Base-by-base conservation (phyloP, 1,140 invertebrate genomes). In the Drosophila ficusphila region DNA sequence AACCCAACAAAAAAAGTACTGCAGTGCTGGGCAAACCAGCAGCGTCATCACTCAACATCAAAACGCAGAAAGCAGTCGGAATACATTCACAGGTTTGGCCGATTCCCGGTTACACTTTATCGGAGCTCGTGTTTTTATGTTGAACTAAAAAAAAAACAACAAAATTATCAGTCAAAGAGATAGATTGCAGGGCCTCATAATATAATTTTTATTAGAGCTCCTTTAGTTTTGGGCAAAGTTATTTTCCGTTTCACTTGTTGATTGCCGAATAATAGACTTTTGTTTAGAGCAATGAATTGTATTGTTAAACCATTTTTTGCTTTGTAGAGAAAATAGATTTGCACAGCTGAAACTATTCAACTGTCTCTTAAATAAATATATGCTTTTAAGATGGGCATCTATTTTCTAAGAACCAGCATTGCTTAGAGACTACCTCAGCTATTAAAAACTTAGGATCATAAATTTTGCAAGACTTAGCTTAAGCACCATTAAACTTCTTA, bases 1-100 rank as follows among this genome's bases (percentile, higher is more conserved):
- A 65, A 21, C 19, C 12, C 27, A 27, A 57, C 9, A 33, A 42
- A 58, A 21, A 29, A 65, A 65, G 12, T 67, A 31, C 62, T 67
- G 62, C 62, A 65, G 19, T 31, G 33, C 57, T 36, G 23, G 31
- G 18, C 57, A 48, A 11, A 5, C 12, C 56, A 19, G 12, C 18
- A 12, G 33, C 61, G 61, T 64, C 41, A 64, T 48, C 56, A 23
- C 29, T 46, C 27, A 41, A 29, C 31, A 19, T 9, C 8, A 6
- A n/a, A 3, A 2, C 16, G 16, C 14, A 14, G 8, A 58, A 58
- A 27, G 23, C 9, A 9, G 11, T 9, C 21, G 18, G n/a, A 36
- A 54, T 12, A 19, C 7, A 16, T 18, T 0, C 14, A 23, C 7
- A 8, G 8, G 6, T 4, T 16, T 42, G 11, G 2, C 27, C 56